These are phyloP conservation scores for Corythornis madagascariensis DNA, from an alignment of 2,113 vertebrate species.

Conservation along the genomic window DNA sequence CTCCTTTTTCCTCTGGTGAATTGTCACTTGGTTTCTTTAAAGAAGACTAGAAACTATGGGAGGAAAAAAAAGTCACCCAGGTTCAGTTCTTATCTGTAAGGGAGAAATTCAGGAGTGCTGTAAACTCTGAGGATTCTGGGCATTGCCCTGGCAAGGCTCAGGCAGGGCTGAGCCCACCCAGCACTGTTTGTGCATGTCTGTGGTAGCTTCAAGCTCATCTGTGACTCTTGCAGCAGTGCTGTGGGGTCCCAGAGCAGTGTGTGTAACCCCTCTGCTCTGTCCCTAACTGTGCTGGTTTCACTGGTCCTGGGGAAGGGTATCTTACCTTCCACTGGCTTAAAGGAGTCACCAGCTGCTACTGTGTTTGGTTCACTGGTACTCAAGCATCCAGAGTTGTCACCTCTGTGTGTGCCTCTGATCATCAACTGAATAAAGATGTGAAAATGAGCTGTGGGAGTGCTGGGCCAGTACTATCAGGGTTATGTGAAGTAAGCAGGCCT, in stretches of 20 bases:
- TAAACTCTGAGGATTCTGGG: background rate
- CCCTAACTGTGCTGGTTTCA: background rate
- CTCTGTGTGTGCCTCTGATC: background rate
- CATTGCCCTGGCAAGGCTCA: background rate
- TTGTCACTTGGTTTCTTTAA: background rate
- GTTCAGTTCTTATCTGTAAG: background rate
- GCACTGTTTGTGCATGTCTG: rapidly evolving
- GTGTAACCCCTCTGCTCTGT: background rate
- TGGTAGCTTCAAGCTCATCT: background rate
- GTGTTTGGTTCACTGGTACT: background rate
- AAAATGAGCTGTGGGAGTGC: background rate
- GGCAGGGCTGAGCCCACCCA: background rate
- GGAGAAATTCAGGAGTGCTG: background rate
- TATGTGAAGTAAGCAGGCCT: background rate
- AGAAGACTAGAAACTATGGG: background rate
- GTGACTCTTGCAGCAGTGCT: rapidly evolving
- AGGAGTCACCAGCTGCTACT: background rate
- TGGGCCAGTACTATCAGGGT: background rate
- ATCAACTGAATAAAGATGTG: background rate
- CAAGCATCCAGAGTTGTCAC: background rate
- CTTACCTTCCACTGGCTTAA: background rate
- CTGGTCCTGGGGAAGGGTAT: background rate
- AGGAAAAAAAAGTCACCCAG: background rate
- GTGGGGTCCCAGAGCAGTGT: background rate
- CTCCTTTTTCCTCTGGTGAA: background rate